A percentile compares a stretch with the other conserved stretches of the same genome.
Conservation (phyloP, 2,888 invertebrate genomes). For the Mimas tiliae region DNA sequence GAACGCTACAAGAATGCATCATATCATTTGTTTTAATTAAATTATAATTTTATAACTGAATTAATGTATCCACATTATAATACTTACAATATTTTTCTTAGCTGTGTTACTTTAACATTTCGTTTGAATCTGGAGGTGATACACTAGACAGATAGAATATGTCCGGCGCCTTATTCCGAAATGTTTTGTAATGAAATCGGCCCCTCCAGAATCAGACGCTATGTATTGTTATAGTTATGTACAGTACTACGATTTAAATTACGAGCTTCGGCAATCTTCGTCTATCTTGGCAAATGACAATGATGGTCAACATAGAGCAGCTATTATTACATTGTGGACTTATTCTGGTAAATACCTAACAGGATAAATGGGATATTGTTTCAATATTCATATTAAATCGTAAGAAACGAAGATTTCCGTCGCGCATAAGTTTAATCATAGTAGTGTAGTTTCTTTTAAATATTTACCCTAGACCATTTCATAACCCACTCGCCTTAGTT, state of each 20-base stretch:
- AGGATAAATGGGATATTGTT: too few species aligned
- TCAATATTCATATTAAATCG: too few species aligned
- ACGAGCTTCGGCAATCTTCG: too few species aligned
- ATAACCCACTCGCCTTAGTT: conserved; percentile 30
- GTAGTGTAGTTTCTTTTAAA: conserved; percentile 5
- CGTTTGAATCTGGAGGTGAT: conserved; percentile 24
- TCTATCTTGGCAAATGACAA: too few species aligned
- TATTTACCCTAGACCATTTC: conserved; percentile 27
- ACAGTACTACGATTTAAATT: too few species aligned
- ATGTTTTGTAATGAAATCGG: background rate
- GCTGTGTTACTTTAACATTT: conserved; percentile 36
- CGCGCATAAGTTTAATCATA: background rate
- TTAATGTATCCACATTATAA: conserved; percentile 68
- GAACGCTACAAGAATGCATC: conserved; percentile 83
- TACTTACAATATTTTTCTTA: conserved; percentile 57
- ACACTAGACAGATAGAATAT: background rate
- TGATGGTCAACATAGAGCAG: too few species aligned
- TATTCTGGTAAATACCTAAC: too few species aligned
- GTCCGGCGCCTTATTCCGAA: background rate
- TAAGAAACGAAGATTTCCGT: too few species aligned
- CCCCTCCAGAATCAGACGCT: background rate
- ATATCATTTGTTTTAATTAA: conserved; percentile 85
- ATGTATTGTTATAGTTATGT: conserved; percentile 19
- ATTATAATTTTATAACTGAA: conserved; percentile 72
- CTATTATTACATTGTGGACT: too few species aligned